Conservation (phyloP, 2,797 vertebrate species). For the Melopsittacus undulatus region DNA sequence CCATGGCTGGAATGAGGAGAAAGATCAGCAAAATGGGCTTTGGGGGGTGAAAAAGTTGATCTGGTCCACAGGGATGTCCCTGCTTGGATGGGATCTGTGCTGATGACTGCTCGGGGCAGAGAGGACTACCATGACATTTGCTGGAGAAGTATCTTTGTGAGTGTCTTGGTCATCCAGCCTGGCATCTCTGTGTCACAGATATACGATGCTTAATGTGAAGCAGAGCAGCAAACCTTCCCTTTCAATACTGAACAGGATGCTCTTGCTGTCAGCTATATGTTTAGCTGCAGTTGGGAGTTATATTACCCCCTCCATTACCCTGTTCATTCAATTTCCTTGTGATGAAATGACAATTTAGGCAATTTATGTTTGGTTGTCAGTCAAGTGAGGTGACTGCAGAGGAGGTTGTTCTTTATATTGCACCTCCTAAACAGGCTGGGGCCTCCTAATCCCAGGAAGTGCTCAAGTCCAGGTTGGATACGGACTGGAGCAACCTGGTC, state of each 20-base stretch:
- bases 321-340: background rate
- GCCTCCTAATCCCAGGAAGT: background rate
- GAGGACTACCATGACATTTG: accelerated
- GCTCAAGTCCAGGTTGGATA: background rate
- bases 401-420: background rate
- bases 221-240: background rate
- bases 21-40: background rate
- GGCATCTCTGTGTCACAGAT: background rate
- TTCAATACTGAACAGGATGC: background rate
- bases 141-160: background rate
- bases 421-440: background rate
- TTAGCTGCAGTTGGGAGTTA: background rate
- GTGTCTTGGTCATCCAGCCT: background rate
- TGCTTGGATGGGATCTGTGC: background rate
- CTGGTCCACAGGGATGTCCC: background rate
- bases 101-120: background rate
- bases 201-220: background rate
- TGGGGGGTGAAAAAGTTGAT: background rate
- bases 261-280: background rate
- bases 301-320: background rate
- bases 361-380: background rate
- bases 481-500: background rate
- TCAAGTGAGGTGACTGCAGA: background rate
- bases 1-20: background rate
- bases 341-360: background rate